A percentile compares a stretch with the other conserved stretches of the same genome.
These are phyloP conservation scores for Noctua pronuba DNA, from an alignment of 2,888 invertebrate genomes.

Conservation along the genomic window DNA sequence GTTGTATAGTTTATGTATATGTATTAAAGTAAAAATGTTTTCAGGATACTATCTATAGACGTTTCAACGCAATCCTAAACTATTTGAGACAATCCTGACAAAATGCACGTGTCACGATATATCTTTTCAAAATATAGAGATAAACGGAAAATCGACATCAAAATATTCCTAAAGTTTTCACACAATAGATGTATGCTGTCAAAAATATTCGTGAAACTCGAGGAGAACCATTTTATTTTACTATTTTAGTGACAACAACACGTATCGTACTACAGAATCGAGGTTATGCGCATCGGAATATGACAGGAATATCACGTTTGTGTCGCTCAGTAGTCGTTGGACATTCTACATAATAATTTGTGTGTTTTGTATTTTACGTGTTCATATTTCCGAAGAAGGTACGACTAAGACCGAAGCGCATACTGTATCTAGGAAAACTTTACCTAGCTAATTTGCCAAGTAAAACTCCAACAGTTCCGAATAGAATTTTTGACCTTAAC, in stretches of 20 bases:
- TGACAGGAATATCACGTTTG: background rate
- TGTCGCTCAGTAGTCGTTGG: background rate
- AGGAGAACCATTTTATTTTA: background rate
- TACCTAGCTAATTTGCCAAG: background rate
- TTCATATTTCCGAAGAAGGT: background rate
- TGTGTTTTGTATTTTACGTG: too few species aligned
- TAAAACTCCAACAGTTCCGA: background rate
- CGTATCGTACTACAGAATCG: background rate
- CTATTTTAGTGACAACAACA: constrained; percentile 5
- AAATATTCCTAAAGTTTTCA: background rate
- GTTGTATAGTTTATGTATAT: background rate
- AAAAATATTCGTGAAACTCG: constrained; percentile 7
- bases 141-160: background rate
- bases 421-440: background rate
- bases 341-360: background rate
- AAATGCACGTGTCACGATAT: background rate
- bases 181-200: background rate
- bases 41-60: too few species aligned
- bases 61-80: background rate
- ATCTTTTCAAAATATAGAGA: background rate
- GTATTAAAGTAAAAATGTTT: background rate
- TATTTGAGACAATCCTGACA: background rate
- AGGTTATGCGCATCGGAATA: background rate
- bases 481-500: background rate
- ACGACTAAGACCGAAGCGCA: background rate